Evolutionary conservation across 2,113 vertebrate genomes (phyloP).

Genomic region (Rhodinocichla rosea): DNA sequence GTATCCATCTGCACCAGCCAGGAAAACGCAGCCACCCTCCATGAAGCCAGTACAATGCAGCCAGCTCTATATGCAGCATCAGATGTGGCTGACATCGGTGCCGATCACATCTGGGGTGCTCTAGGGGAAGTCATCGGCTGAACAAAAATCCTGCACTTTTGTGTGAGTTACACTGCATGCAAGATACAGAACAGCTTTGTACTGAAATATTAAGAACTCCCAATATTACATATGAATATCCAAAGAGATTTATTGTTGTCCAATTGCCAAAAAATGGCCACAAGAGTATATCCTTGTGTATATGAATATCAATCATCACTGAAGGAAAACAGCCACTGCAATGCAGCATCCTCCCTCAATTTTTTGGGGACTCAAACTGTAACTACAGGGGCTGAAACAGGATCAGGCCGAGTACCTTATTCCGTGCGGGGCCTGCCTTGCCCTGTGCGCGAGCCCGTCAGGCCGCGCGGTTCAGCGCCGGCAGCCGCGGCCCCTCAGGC

Average conservation of each 20-base stretch:
- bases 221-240: background rate
- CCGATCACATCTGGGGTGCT: rapidly evolving
- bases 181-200: background rate
- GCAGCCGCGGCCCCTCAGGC: background rate
- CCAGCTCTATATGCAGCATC: rapidly evolving
- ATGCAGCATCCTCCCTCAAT: background rate
- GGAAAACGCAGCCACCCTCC: rapidly evolving
- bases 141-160: background rate
- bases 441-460: rapidly evolving
- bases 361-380: rapidly evolving
- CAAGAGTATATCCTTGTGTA: background rate
- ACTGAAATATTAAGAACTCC: background rate
- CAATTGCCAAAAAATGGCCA: background rate
- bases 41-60: rapidly evolving
- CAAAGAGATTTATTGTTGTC: background rate
- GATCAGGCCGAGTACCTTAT: rapidly evolving
- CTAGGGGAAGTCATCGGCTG: background rate
- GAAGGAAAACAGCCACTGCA: background rate
- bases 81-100: rapidly evolving
- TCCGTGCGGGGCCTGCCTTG: rapidly evolving
- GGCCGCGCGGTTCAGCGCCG: background rate
- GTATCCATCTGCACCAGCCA: background rate
- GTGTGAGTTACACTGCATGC: background rate
- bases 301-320: rapidly evolving
- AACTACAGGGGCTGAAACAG: rapidly evolving